Percentiles rank a stretch among this genome's conserved stretches.
Evolutionary conservation across 2,113 vertebrate genomes (phyloP).

Genomic region (Phoxinus phoxinus): DNA sequence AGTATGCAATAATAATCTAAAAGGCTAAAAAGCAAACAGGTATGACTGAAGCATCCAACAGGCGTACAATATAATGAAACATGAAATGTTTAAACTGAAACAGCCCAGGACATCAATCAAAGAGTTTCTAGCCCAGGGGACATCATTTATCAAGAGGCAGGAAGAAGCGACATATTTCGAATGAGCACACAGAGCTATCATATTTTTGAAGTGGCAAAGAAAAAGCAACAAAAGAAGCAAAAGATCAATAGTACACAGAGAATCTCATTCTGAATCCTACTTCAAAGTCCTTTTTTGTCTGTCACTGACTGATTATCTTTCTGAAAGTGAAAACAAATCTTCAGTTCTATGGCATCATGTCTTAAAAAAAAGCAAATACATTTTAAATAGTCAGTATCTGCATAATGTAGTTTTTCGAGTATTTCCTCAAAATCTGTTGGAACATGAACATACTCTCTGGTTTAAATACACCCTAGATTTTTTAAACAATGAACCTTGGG

Average conservation of each 20-base stretch:
- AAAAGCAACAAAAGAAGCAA: slow-evolving; percentile 15
- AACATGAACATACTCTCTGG: neutral
- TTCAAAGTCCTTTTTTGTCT: neutral
- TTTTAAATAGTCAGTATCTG: neutral
- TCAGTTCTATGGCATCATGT: neutral
- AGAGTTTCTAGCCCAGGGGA: slow-evolving; percentile 8
- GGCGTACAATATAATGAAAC: neutral
- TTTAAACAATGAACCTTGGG: too few relatives aligned
- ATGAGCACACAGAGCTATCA: neutral
- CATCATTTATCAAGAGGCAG: slow-evolving; percentile 27
- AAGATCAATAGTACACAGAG: slow-evolving; percentile 32
- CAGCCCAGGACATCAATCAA: slow-evolving; percentile 15
- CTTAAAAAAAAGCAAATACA: neutral
- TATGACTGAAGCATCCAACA: neutral
- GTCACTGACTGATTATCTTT: slow-evolving; percentile 4
- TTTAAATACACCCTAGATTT: too few relatives aligned
- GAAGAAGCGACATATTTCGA: neutral
- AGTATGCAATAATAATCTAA: neutral
- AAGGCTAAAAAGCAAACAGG: neutral
- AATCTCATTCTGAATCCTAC: neutral
- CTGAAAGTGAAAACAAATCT: neutral
- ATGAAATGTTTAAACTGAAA: slow-evolving; percentile 15
- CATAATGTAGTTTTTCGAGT: neutral
- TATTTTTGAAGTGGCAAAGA: slow-evolving; percentile 4
- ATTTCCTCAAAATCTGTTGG: neutral